Base-by-base conservation (phyloP, 1,140 invertebrate genomes). In the Chrysopa pallens region DNA sequence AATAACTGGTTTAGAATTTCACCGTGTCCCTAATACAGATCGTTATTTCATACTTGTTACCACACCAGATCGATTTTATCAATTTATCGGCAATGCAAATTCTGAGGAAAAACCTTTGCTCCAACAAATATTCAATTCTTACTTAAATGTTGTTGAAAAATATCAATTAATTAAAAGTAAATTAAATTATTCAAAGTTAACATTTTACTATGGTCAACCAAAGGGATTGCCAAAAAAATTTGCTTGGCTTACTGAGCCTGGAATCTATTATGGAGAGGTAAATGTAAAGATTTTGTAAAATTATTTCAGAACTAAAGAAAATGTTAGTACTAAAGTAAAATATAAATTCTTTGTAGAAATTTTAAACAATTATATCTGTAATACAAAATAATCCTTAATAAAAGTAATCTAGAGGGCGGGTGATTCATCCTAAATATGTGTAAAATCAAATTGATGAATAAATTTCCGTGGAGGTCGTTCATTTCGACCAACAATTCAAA, bases 1-100 rank as follows among this genome's bases (percentile, higher is more conserved):
- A 1, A 84, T 96, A 29, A 91, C 83, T 36, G 86, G 85, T 0
- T 66, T 95, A 36, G 81, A 89, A 55, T 86, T 89, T 58, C 76
- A 84, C 52, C 74, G 76, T 55, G 61, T 84, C 31, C 68, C 76
- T 6, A 72, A 73, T 47, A 68, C 73, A 1, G 74, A 78, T 41
- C 80, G 71, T 51, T 85, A 79, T 54, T 71, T 84, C 39, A 78
- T 95, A 33, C 75, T 94, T 45, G 82, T 80, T 1, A 83, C 87
- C 1, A 93, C 89, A 14, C 69, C 80, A 1, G 80, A 77, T 41
- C 70, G 80, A 43, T 65, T 94, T 36, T 92, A 91, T 64, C 83
- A 86, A 57, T 94, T 92, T 56, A 72, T 82, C 46, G 89, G 88
- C 13, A 64, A 67, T 42, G 71, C 83, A 1, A 66, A 72, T 48